These are phyloP conservation scores for Amyelois transitella DNA, from an alignment of 1,140 invertebrate species.

Conservation along the genomic window DNA sequence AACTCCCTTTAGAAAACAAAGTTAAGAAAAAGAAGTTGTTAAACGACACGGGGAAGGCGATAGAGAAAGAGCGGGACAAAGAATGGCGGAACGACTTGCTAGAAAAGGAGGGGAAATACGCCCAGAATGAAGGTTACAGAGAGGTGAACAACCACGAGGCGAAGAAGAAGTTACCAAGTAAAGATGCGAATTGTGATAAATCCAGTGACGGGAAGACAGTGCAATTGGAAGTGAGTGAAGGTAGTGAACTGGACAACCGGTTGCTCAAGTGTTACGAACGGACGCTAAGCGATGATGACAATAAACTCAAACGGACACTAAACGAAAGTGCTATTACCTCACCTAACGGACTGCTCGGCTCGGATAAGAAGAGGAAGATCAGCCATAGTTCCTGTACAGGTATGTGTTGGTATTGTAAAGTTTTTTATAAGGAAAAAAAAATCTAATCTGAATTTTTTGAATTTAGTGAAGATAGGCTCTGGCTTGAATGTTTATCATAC, in stretches of 20 bases:
- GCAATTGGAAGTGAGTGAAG: conserved; percentile 55
- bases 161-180: conserved; percentile 62
- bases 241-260: conserved; percentile 54
- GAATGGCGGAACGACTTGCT: conserved; percentile 58
- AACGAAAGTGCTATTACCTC: conserved; percentile 55
- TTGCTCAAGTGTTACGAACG: conserved; percentile 58
- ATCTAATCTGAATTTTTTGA: no score
- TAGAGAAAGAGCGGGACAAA: conserved; percentile 56
- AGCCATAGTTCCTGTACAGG: conserved; percentile 71
- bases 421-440: no score
- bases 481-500: no score
- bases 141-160: conserved; percentile 59
- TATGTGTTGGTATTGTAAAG: conserved; percentile 29
- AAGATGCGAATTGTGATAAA: conserved; percentile 63
- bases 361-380: conserved; percentile 74
- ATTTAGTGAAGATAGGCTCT: no score
- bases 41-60: conserved; percentile 37
- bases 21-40: conserved; percentile 62
- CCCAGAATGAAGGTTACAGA: conserved; percentile 71
- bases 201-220: conserved; percentile 57
- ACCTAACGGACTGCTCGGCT: conserved; percentile 65
- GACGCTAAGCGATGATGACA: conserved; percentile 57
- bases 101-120: conserved; percentile 68
- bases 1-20: conserved; percentile 52
- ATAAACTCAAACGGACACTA: conserved; percentile 58